phyloP scores from a whole-genome alignment of 1,140 invertebrate genomes.

The Nebria ingens region DNA sequence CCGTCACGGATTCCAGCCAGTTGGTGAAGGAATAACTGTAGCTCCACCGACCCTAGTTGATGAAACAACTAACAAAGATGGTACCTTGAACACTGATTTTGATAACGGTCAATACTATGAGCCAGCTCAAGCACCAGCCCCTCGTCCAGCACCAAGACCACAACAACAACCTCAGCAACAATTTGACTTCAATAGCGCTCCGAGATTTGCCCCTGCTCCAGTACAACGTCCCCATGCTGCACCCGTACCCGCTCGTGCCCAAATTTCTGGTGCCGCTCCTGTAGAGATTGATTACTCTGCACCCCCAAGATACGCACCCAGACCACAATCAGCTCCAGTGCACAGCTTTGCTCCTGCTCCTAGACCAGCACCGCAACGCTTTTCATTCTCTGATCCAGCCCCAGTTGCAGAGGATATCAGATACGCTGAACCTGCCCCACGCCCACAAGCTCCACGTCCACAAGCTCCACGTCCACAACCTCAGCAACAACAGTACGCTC shows the following conservation, averaged over 20 bases:
- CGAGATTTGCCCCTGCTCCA: slow-evolving; percentile 16
- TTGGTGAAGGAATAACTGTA: slow-evolving; percentile 75
- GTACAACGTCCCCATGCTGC: slow-evolving; percentile 20
- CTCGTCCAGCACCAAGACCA: slow-evolving; percentile 24
- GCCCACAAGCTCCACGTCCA: slow-evolving; percentile 27
- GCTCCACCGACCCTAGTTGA: slow-evolving; percentile 68
- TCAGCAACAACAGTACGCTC: slow-evolving; percentile 13
- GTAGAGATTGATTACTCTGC: slow-evolving; percentile 23
- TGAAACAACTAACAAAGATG: slow-evolving; percentile 49
- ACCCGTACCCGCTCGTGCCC: slow-evolving; percentile 28
- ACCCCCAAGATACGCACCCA: slow-evolving; percentile 22
- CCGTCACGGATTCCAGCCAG: slow-evolving; percentile 74
- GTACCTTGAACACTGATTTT: slow-evolving; percentile 33
- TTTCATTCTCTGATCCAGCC: slow-evolving; percentile 16
- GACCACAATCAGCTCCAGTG: slow-evolving; percentile 25
- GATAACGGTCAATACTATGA: slow-evolving; percentile 39
- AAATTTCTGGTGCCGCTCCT: slow-evolving; percentile 32
- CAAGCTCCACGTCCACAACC: slow-evolving; percentile 19
- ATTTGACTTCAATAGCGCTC: slow-evolving; percentile 14
- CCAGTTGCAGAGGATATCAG: slow-evolving; percentile 21
- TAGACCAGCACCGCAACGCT: slow-evolving; percentile 19
- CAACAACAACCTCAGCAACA: slow-evolving; percentile 31
- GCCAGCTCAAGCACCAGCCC: slow-evolving; percentile 28
- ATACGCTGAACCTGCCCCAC: slow-evolving; percentile 31
- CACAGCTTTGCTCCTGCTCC: slow-evolving; percentile 24